phyloP scores from a whole-genome alignment of 2,113 vertebrate genomes.

The Cyprinodon variegatus region DNA sequence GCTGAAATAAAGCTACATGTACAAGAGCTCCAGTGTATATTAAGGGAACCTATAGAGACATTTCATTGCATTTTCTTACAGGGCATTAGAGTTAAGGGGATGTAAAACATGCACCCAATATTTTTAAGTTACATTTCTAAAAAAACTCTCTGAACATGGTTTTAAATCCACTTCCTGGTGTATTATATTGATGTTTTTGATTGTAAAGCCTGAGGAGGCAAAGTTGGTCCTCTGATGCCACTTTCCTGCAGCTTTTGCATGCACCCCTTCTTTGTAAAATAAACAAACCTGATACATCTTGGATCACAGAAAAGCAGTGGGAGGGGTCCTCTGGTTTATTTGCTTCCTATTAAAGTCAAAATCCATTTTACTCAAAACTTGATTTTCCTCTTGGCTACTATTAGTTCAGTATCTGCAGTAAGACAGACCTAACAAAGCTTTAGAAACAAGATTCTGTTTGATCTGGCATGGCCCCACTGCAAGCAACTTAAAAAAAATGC shows the following conservation, averaged over 20 bases:
- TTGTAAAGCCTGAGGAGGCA: not conserved
- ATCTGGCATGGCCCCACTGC: constrained; percentile 21
- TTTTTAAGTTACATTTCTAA: no score
- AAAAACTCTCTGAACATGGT: no score
- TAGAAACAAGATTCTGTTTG: constrained; percentile 38
- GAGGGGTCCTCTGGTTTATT: constrained; percentile 13
- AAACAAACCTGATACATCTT: not conserved
- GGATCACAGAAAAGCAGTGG: constrained; percentile 3
- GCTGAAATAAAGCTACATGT: no score
- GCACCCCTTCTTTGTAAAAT: not conserved
- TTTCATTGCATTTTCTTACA: no score
- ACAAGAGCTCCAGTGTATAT: no score
- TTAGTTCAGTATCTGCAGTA: constrained; percentile 28
- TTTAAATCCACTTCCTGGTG: not conserved
- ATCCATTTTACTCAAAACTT: constrained; percentile 12
- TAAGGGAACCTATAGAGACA: no score
- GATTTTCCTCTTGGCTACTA: constrained; percentile 21
- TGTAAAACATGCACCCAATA: no score
- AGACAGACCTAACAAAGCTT: constrained; percentile 42
- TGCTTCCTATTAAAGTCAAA: constrained; percentile 18
- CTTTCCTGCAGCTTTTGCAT: no score
- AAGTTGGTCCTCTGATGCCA: no score
- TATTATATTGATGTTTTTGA: not conserved
- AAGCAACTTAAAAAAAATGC: constrained; percentile 14
- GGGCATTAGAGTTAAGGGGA: no score